Evolutionary conservation across 2,888 invertebrate species (phyloP).

Genomic region (Helicoverpa assulta): DNA sequence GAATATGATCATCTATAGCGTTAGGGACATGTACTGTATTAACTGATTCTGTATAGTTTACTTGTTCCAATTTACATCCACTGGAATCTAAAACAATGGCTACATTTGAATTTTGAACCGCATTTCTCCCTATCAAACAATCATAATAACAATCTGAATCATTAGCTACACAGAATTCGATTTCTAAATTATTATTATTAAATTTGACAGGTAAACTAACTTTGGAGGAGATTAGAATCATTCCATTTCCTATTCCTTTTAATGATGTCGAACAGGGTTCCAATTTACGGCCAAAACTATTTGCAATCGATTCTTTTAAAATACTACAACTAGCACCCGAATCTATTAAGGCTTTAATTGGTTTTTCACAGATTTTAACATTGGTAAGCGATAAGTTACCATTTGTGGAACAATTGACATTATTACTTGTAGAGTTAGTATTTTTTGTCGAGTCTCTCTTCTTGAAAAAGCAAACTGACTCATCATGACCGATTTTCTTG

Average conservation of each 20-base stretch:
- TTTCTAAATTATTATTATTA: conserved; percentile 1
- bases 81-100: background rate
- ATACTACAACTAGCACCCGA: conserved; percentile 15
- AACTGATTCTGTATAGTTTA: background rate
- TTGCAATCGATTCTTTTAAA: conserved; percentile 4
- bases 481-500: conserved; percentile 11
- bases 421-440: conserved; percentile 3
- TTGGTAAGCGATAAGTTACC: conserved; percentile 13
- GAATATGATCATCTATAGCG: too few species aligned
- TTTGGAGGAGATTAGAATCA: background rate
- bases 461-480: conserved; percentile 9
- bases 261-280: conserved; percentile 10
- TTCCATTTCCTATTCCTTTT: conserved; percentile 13
- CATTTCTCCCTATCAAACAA: too few species aligned
- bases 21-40: too few species aligned
- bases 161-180: background rate
- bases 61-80: background rate
- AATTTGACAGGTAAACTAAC: conserved; percentile 9
- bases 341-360: conserved; percentile 7
- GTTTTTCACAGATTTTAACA: conserved; percentile 3
- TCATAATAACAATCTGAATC: too few species aligned
- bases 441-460: background rate
- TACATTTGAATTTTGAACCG: too few species aligned
- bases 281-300: conserved; percentile 6
- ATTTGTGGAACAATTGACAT: conserved; percentile 11